Evolutionary conservation across 2,797 vertebrate species (phyloP), one percentile per base, ranked within the genome.

Genomic region (Danio kyathit): DNA sequence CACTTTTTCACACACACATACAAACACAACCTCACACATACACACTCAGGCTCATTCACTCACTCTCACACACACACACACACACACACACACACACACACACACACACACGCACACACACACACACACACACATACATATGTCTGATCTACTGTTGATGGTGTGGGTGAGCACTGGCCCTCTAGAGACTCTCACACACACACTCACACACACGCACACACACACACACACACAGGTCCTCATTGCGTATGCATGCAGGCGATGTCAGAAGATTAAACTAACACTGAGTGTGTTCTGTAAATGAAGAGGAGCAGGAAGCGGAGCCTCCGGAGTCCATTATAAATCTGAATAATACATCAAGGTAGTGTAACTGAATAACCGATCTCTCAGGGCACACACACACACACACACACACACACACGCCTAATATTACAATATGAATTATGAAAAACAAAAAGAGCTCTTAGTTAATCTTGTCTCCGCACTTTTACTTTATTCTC

Each of bases 331-430:
- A 99, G 97, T 96, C 97, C 97, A 97, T 99, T 99, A 99, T 97
- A 96, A 96, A 97, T 97, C 98, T 99, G 98, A 99, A 99, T 99
- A 98, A 99, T 97, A 99, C 97, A 99, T 99, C 97, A 99, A 99
- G 98, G 97, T 98, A 96, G 95, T 96, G 96, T 97, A 99, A 98
- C 96, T 96, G 97, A 98, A 97, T 97, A 98, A 98, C 96, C 91
- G 94, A 98, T 98, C 97, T 99, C 97, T 90, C 94, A 97, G 96
- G 96, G 95, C 95, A 94, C 94, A 95, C 29, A 29, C 29, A 29
- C 29, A 29, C 29, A 29, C 29, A 29, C 29, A 29, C 29, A 29
- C 94, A 95, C 95, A 95, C 49, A 95, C 95, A 95, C 97, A 97
- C 96, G 96, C 96, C 95, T 97, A 96, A 98, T 98, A 97, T 98